Percentiles rank a stretch among this genome's conserved stretches.
Evolutionary conservation across 2,888 invertebrate genomes (phyloP).

Genomic region (Tenodera sinensis): DNA sequence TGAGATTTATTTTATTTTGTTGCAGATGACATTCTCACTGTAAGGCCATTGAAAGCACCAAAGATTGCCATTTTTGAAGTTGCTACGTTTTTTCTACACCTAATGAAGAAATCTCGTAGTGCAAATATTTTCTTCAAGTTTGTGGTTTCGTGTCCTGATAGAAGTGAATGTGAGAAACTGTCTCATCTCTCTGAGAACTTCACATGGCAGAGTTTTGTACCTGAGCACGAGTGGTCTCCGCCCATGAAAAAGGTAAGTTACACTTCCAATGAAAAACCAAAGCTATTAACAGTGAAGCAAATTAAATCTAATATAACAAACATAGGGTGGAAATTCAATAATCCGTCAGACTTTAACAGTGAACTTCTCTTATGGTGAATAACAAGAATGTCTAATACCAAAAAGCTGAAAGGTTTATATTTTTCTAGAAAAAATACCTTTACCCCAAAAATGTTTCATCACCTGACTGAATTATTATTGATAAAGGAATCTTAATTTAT

Average conservation of each 20-base stretch:
- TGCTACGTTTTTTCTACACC: background rate
- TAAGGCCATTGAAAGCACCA: background rate
- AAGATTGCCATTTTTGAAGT: background rate
- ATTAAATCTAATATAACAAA: too few species aligned
- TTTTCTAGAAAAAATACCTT: too few species aligned
- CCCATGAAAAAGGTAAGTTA: background rate
- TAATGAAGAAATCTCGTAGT: background rate
- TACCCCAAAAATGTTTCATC: too few species aligned
- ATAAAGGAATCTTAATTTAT: too few species aligned
- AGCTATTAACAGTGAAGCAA: too few species aligned
- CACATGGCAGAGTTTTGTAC: background rate
- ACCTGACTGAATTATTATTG: too few species aligned
- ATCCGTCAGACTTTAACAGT: too few species aligned
- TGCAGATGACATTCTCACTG: background rate
- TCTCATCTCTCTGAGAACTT: background rate
- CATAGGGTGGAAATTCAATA: too few species aligned
- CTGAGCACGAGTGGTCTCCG: background rate
- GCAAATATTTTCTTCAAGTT: background rate
- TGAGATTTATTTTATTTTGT: background rate
- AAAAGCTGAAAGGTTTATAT: too few species aligned
- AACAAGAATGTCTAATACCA: too few species aligned
- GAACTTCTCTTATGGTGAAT: too few species aligned
- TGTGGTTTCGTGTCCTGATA: background rate
- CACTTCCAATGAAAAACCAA: too few species aligned
- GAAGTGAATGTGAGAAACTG: background rate